A percentile compares a stretch with the other conserved stretches of the same genome.
Evolutionary conservation across 2,113 vertebrate genomes (phyloP).

Genomic region (Hepsetus odoe): DNA sequence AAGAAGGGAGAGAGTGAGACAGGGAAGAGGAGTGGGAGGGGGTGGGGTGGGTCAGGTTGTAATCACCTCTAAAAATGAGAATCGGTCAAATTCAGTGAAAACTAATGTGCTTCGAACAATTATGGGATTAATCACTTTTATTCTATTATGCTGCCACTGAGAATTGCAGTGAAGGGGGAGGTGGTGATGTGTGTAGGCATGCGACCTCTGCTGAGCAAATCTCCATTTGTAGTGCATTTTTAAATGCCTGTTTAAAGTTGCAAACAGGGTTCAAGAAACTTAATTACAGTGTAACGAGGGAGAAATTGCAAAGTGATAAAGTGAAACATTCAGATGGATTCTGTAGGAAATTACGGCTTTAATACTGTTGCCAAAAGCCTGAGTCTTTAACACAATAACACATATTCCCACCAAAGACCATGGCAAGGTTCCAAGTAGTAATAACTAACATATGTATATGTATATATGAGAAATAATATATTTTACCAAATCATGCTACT

Average conservation of each 20-base stretch:
- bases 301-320: slow-evolving; percentile 98
- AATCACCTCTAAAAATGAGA: slow-evolving; percentile 86
- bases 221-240: slow-evolving; percentile 93
- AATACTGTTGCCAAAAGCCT: slow-evolving; percentile 94
- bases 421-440: slow-evolving; percentile 81
- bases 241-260: slow-evolving; percentile 95
- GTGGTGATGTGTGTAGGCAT: not conserved
- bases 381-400: slow-evolving; percentile 88
- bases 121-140: slow-evolving; percentile 98
- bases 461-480: slow-evolving; percentile 72
- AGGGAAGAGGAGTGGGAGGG: not conserved
- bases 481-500: slow-evolving; percentile 68
- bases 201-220: slow-evolving; percentile 88
- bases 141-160: slow-evolving; percentile 86
- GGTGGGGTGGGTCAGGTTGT: not conserved
- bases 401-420: slow-evolving; percentile 83
- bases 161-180: slow-evolving; percentile 63
- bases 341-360: slow-evolving; percentile 98
- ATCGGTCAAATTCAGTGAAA: slow-evolving; percentile 88
- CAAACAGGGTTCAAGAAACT: slow-evolving; percentile 98
- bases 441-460: slow-evolving; percentile 80
- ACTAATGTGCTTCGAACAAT: slow-evolving; percentile 93
- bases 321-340: slow-evolving; percentile 96
- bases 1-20: not conserved
- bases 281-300: slow-evolving; percentile 99